Base-by-base conservation (phyloP, 2,797 vertebrate species). In the Strix occidentalis region DNA sequence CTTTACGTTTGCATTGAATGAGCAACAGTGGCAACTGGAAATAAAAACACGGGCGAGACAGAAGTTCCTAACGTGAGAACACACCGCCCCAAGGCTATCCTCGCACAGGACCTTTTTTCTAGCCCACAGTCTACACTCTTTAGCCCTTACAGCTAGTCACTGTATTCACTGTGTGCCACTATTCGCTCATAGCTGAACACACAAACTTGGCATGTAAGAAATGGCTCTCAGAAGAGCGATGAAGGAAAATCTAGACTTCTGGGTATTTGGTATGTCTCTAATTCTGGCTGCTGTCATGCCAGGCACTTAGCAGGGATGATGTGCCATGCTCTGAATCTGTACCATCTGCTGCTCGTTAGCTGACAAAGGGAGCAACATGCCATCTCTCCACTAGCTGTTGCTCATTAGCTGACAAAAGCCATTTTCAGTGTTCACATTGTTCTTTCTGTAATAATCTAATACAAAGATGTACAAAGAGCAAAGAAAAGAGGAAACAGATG, bases 311-410 rank as follows among this genome's bases (percentile, higher is more conserved):
- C 3, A 17, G 21, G 14, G 76, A 92, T 94, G 84, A 95, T 86
- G 63, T 76, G 53, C 95, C 91, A 87, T 48, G 87, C 92, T 97
- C 96, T 53, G 35, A 93, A 92, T 93, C 86, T 89, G 43, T 78
- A 93, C 94, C 96, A 97, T 96, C 96, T 98, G 97, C 96, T 97
- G 57, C 95, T 95, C 16, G 46, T 96, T 97, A 97, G 45, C 82
- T 72, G 54, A 92, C 92, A 91, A 96, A 95, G 86, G 61, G 83
- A 75, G 94, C 84, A 31, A 93, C 93, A 87, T 91, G 81, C 90
- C 90, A 89, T 33, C 33, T 35, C 88, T 83, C 82, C 81, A 92
- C 53, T 94, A 89, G 92, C 88, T 96, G 60, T 58, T 89, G 86
- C 91, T 97, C 64, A 51, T 96, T 96, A 95, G 64, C 89, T 45